phyloP scores from a whole-genome alignment of 2,797 vertebrate species.

The Hypotaenidia okinawae region DNA sequence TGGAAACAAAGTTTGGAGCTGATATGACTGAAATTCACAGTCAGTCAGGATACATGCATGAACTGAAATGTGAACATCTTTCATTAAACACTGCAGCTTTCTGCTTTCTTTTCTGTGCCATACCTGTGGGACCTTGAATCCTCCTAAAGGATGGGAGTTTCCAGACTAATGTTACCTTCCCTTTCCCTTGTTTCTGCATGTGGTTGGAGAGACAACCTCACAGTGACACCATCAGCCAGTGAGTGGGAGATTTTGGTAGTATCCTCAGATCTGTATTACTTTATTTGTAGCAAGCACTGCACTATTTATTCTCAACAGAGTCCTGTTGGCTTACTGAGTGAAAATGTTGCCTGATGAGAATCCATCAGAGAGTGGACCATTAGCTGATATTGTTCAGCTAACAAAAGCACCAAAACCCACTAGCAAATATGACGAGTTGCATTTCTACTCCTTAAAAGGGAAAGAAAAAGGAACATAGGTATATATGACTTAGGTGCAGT shows the following conservation, averaged over 20 bases:
- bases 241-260: not conserved
- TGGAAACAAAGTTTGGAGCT: not conserved
- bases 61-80: not conserved
- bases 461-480: not conserved
- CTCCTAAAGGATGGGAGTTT: not conserved
- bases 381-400: not conserved
- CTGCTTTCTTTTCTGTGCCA: not conserved
- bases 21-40: not conserved
- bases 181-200: not conserved
- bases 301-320: not conserved
- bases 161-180: not conserved
- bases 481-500: not conserved
- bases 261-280: not conserved
- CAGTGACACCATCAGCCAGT: not conserved
- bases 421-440: not conserved
- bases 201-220: not conserved
- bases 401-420: not conserved
- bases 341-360: not conserved
- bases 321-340: not conserved
- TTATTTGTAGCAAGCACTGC: not conserved
- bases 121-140: not conserved
- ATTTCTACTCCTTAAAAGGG: not conserved
- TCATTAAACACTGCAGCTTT: not conserved
- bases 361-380: not conserved
- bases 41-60: not conserved